Evolutionary conservation across 2,888 invertebrate genomes (phyloP).

Genomic region (Prosopocoilus inquinatus): DNA sequence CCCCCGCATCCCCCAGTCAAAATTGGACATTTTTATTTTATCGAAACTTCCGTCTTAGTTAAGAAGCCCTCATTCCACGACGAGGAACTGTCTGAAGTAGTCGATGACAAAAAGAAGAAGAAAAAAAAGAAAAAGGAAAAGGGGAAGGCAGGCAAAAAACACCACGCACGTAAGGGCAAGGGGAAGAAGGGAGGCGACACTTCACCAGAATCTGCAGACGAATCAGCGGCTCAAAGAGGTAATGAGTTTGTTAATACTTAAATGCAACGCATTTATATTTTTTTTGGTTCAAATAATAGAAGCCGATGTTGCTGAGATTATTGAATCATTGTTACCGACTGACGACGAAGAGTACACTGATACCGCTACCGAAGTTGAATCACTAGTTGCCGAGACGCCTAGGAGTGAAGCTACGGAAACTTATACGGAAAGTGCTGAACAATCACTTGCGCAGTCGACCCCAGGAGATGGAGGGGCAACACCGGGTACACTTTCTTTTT

Average conservation of each 20-base stretch:
- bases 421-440: no score
- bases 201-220: conserved; percentile 33
- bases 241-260: no score
- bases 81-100: conserved; percentile 15
- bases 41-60: conserved; percentile 26
- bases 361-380: no score
- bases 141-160: conserved; percentile 27
- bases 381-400: no score
- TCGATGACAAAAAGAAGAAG: conserved; percentile 21
- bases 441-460: no score
- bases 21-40: background rate
- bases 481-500: no score
- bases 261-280: no score
- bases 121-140: conserved; percentile 20
- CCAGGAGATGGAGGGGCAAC: no score
- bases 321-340: conserved; percentile 8
- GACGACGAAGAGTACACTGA: conserved; percentile 6
- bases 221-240: conserved; percentile 4
- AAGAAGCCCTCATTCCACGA: conserved; percentile 29
- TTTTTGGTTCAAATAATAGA: background rate
- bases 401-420: no score
- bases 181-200: conserved; percentile 38
- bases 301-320: background rate
- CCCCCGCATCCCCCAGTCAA: background rate
- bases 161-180: background rate